These are phyloP conservation scores for Drosophila stalkeri DNA, from an alignment of 2,888 invertebrate genomes.

Conservation along the genomic window DNA sequence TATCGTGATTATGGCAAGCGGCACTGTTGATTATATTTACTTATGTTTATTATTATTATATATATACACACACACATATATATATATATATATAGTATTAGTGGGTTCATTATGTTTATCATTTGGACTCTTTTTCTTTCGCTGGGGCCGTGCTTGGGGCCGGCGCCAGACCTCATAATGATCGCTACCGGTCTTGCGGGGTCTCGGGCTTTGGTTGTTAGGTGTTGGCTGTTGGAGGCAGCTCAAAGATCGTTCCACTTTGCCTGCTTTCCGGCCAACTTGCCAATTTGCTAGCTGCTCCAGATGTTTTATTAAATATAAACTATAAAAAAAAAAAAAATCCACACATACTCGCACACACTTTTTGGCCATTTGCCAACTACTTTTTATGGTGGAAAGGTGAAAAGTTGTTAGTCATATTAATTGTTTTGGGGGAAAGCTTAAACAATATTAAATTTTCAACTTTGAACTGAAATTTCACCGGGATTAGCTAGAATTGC, in stretches of 20 bases:
- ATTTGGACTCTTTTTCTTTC: constrained; percentile 23
- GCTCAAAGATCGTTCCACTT: constrained; percentile 68
- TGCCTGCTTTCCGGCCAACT: constrained; percentile 34
- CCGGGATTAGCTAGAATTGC: constrained; percentile 2
- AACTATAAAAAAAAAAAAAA: not conserved
- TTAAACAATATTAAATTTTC: constrained; percentile 22
- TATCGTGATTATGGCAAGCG: constrained; percentile 60
- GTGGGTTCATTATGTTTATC: constrained; percentile 44
- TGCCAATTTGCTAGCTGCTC: constrained; percentile 41
- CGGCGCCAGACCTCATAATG: constrained; percentile 45
- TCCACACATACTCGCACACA: not conserved
- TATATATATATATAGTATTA: constrained; percentile 10
- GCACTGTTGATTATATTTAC: constrained; percentile 46
- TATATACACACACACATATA: not conserved
- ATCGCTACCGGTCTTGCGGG: constrained; percentile 68
- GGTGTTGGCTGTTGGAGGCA: constrained; percentile 17
- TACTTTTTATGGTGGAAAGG: constrained; percentile 35
- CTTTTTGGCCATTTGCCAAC: constrained; percentile 28
- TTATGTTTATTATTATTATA: constrained; percentile 25
- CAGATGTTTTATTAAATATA: constrained; percentile 44
- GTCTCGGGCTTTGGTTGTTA: constrained; percentile 19
- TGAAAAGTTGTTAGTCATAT: constrained; percentile 52
- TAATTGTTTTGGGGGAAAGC: constrained; percentile 50
- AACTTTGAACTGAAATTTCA: constrained; percentile 40
- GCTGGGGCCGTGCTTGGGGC: not conserved